phyloP scores from a whole-genome alignment of 2,888 invertebrate species.

The Trichogramma evanescens region DNA sequence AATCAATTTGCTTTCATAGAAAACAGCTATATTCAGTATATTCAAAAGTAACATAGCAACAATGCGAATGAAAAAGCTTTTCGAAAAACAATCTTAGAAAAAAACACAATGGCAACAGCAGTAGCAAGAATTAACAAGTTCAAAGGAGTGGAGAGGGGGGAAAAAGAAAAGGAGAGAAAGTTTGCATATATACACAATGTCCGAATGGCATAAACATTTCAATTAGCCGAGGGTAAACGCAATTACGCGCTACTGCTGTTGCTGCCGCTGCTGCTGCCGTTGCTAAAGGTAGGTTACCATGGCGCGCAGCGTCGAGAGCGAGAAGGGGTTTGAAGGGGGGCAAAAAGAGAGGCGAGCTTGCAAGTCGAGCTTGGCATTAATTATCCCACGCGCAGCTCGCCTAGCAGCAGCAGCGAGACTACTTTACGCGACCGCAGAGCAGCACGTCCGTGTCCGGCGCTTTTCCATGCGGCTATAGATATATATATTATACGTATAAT shows the following conservation, averaged over 20 bases:
- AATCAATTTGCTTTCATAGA: too few species aligned
- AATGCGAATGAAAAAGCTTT: too few species aligned
- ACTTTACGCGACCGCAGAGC: conserved; percentile 34
- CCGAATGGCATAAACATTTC: conserved; percentile 33
- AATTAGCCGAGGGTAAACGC: conserved; percentile 38
- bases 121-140: too few species aligned
- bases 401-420: conserved; percentile 22
- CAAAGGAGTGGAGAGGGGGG: too few species aligned
- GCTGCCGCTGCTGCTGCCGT: too few species aligned
- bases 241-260: conserved; percentile 28
- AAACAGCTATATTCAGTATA: too few species aligned
- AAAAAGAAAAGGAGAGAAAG: background rate
- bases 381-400: conserved; percentile 29
- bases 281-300: too few species aligned
- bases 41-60: too few species aligned
- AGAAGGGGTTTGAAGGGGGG: background rate
- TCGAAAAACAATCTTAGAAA: background rate
- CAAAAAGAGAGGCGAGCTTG: background rate
- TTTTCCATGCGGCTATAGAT: background rate
- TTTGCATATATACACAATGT: conserved; percentile 1
- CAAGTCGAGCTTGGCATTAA: conserved; percentile 39
- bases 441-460: conserved; percentile 23
- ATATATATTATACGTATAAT: conserved; percentile 6
- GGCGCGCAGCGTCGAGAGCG: conserved; percentile 2
- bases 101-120: background rate